These are phyloP conservation scores for Irena cyanogastra DNA, from an alignment of 2,113 vertebrate species.

Conservation along the genomic window DNA sequence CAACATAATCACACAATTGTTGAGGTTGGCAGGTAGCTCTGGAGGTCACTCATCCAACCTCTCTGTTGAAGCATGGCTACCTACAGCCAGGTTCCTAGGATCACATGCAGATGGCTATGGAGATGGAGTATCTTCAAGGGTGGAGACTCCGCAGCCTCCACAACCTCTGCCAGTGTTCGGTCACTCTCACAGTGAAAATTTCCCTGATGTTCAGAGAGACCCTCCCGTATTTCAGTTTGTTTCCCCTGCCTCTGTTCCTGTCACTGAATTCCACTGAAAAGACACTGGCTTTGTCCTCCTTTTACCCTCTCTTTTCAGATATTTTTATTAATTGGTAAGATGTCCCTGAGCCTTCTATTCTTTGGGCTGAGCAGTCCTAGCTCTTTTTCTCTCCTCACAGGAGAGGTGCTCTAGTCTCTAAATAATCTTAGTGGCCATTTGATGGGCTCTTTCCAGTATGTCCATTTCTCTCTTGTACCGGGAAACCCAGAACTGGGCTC, in stretches of 20 bases:
- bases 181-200: background rate
- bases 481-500: background rate
- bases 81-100: background rate
- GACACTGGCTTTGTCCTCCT: background rate
- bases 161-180: background rate
- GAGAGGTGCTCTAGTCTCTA: background rate
- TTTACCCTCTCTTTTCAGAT: background rate
- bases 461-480: fast-evolving
- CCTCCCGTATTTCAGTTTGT: background rate
- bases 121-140: background rate
- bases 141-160: background rate
- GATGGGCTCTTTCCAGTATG: background rate
- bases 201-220: background rate
- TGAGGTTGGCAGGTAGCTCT: background rate
- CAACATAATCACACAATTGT: background rate
- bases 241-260: background rate
- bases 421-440: background rate
- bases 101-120: fast-evolving
- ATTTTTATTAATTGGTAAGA: background rate
- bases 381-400: background rate
- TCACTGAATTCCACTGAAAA: background rate
- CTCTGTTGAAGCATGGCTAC: background rate
- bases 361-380: background rate
- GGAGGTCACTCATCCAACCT: background rate
- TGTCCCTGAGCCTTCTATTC: background rate